phyloP scores from a whole-genome alignment of 2,797 vertebrate species.

The Chanos chanos region DNA sequence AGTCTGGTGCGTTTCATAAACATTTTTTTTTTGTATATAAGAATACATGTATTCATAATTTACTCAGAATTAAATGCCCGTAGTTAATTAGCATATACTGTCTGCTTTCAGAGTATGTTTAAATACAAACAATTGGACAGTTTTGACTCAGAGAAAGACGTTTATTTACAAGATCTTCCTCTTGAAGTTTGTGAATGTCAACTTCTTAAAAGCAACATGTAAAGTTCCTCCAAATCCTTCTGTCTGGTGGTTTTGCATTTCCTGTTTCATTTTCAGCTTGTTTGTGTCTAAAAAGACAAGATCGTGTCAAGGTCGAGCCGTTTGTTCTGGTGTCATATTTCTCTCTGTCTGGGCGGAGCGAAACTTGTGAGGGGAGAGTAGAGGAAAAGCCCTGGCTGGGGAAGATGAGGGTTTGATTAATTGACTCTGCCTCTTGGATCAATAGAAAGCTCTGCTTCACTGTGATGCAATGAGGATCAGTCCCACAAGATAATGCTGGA shows the following conservation, averaged over 20 bases:
- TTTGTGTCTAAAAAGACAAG: background rate
- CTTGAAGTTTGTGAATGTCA: background rate
- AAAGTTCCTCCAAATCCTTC: background rate
- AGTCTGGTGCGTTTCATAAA: too few relatives aligned
- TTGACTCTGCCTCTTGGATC: constrained; percentile 23
- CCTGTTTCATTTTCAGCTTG: constrained; percentile 15
- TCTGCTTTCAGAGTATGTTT: too few relatives aligned
- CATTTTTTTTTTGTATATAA: too few relatives aligned
- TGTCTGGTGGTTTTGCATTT: background rate
- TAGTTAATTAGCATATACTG: too few relatives aligned
- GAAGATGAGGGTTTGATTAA: constrained; percentile 32
- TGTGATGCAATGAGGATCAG: background rate
- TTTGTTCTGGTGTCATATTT: background rate
- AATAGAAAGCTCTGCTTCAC: constrained; percentile 29
- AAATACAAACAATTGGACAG: too few relatives aligned
- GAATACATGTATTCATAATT: too few relatives aligned
- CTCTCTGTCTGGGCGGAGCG: too few relatives aligned
- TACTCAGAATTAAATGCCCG: too few relatives aligned
- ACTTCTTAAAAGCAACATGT: background rate
- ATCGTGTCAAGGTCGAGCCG: constrained; percentile 20
- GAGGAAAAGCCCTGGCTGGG: too few relatives aligned
- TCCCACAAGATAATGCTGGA: constrained; percentile 18
- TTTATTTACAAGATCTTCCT: constrained; percentile 14
- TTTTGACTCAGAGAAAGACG: constrained; percentile 14
- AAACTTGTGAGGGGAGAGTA: too few relatives aligned